Evolutionary conservation across 2,797 vertebrate species (phyloP), one percentile per base, ranked within the genome.

Genomic region (Ciconia nigra): DNA sequence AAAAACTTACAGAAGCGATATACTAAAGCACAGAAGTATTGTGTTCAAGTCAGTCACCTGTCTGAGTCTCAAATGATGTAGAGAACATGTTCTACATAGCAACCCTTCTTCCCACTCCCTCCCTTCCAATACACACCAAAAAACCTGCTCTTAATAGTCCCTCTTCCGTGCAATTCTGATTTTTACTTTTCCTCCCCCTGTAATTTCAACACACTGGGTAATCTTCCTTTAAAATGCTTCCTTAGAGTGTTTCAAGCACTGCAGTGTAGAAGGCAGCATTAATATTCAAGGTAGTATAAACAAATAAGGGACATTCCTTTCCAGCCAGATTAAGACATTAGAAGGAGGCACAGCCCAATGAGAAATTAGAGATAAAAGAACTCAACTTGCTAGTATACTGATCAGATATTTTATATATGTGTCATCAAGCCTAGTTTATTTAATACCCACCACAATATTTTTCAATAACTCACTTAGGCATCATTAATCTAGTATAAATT

Each of bases 401-500:
- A 44, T 63, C 37, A 84, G 71, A 58, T 51, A 35, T 86, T 76
- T 86, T 91, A 55, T 82, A 28, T 73, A 59, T n/a, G 24, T 81
- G 83, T 57, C 84, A 82, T 21, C 49, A 17, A 66, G 52, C 47
- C 55, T 83, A 37, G 29, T 85, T 95, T 94, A 89, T 92, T 92
- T 93, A 91, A 90, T 92, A 78, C 49, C 42, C 47, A 69, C 67
- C 44, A 46, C 47, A 73, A 10, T 89, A 76, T 83, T 95, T 96
- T 90, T 87, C 77, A 79, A 5, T 86, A 73, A 87, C 61, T 94
- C 79, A 59, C 66, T 94, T 55, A 70, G 35, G 51, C 83, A 93
- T 84, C 65, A 71, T 90, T 95, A 92, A 94, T 93, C 49, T 82
- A 24, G 54, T 35, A 28, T 77, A 81, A 91, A 82, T 92, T 86